Conservation (phyloP, 2,888 invertebrate genomes). For the Cerceris rybyensis region DNA sequence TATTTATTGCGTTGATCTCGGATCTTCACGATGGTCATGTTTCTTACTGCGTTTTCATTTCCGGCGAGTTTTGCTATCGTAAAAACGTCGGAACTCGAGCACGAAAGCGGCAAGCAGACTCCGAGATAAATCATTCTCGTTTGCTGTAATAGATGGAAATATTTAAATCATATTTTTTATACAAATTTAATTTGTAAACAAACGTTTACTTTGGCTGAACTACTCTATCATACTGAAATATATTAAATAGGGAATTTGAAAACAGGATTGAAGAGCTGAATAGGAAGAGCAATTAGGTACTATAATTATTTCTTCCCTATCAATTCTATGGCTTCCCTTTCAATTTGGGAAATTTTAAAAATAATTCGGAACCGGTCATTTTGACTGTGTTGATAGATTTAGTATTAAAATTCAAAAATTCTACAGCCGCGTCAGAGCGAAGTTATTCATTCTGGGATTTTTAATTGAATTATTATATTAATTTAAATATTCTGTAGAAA, state of each 20-base stretch:
- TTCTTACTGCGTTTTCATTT: constrained; percentile 81
- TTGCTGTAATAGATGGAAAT: constrained; percentile 79
- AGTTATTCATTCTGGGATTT: not conserved
- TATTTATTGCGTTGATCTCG: constrained; percentile 87
- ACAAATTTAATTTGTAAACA: not conserved
- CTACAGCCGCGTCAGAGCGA: too few species aligned
- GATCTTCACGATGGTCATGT: constrained; percentile 84
- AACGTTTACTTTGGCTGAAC: too few species aligned
- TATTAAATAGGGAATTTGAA: too few species aligned
- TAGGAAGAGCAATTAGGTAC: too few species aligned
- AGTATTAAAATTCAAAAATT: too few species aligned
- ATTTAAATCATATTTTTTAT: constrained; percentile 25
- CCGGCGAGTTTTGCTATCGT: constrained; percentile 81
- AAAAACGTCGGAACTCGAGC: constrained; percentile 86
- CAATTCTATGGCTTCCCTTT: too few species aligned
- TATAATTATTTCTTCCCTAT: too few species aligned
- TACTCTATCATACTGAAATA: too few species aligned
- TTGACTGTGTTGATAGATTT: too few species aligned
- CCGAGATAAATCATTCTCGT: constrained; percentile 89
- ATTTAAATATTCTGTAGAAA: not conserved
- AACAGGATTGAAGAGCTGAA: too few species aligned
- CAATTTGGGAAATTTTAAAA: too few species aligned
- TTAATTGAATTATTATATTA: constrained; percentile 2
- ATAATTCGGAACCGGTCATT: too few species aligned
- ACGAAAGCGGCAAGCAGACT: constrained; percentile 88